Evolutionary conservation across 2,113 vertebrate species (phyloP), one percentile per base, ranked within the genome.

Genomic region (Notarius quadriscutis): DNA sequence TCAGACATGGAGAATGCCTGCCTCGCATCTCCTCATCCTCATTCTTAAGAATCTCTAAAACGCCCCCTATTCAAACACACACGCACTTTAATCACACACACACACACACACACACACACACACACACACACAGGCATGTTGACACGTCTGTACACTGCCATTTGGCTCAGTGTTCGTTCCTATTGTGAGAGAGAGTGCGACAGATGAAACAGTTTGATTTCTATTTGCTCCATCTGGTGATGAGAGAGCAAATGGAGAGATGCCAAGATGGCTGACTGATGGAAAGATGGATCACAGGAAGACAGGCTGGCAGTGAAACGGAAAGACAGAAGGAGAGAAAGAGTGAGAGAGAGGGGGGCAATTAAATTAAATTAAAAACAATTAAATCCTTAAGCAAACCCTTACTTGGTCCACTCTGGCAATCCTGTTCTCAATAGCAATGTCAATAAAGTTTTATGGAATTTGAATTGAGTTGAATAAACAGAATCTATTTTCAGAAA

Each of bases 141-240:
- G 78, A 80, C 78, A 58, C 0, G 78, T 58, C 55, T 58, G 55
- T 30, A 80, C 55, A 11, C 55, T 58, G 55, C 50, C 51, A 41
- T 30, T 87, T 27, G 62, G 78, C 25, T 10, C 63, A 1, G n/a
- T 7, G 50, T 58, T 53, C 10, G 22, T 20, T 34, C 51, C 27
- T 55, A 50, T 60, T 27, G 41, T 83, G 63, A 83, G 22, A 62
- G 50, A 69, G 63, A 0, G 82, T 4, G 27, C 9, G 53, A 34
- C 78, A 60, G 82, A 55, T 84, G 82, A 84, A 71, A 55, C 65
- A n/a, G 50, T 84, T 80, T 80, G 78, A 80, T 53, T 84, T 84
- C 62, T 53, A 83, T 80, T 67, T 67, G 62, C 81, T 67, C 63
- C 81, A 83, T 83, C 81, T 83, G 81, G 48, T 69, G 81, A 83